phyloP scores from a whole-genome alignment of 2,113 vertebrate species.

The Malurus cyaneus region DNA sequence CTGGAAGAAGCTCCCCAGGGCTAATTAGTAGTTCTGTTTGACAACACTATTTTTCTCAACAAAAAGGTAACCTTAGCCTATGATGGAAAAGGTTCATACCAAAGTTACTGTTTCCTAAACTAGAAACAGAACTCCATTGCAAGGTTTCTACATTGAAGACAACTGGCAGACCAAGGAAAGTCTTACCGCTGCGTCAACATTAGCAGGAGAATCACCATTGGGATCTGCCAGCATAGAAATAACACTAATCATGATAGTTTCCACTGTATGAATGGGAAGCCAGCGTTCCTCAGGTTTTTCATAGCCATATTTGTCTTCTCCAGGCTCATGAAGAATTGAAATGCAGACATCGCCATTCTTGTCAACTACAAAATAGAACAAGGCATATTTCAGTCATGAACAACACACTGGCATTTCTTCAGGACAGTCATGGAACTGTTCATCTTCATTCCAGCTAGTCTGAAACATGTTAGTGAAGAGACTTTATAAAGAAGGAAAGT shows the following conservation, averaged over 20 bases:
- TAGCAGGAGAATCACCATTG: slow-evolving; percentile 97
- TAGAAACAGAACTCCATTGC: not conserved
- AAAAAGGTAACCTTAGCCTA: not conserved
- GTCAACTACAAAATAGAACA: slow-evolving; percentile 84
- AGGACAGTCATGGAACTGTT: not conserved
- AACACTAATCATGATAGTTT: slow-evolving; percentile 99
- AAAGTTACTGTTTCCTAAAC: not conserved
- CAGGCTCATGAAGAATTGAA: slow-evolving; percentile 98
- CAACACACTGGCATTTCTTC: not conserved
- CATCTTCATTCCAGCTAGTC: not conserved
- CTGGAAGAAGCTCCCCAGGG: not conserved
- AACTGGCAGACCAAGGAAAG: not conserved
- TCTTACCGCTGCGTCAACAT: slow-evolving; percentile 97
- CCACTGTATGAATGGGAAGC: slow-evolving; percentile 99
- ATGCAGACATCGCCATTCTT: slow-evolving; percentile 99
- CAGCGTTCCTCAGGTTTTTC: slow-evolving; percentile 99
- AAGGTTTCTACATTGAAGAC: not conserved
- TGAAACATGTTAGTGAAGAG: not conserved
- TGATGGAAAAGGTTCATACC: not conserved
- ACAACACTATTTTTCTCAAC: not conserved
- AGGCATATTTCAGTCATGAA: slow-evolving; percentile 33
- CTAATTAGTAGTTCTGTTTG: not conserved
- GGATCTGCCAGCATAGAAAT: slow-evolving; percentile 99
- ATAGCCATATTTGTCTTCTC: slow-evolving; percentile 98
- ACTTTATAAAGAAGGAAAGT: not conserved